Base-by-base conservation (phyloP, 2,888 invertebrate species). In the Parnassius smintheus region DNA sequence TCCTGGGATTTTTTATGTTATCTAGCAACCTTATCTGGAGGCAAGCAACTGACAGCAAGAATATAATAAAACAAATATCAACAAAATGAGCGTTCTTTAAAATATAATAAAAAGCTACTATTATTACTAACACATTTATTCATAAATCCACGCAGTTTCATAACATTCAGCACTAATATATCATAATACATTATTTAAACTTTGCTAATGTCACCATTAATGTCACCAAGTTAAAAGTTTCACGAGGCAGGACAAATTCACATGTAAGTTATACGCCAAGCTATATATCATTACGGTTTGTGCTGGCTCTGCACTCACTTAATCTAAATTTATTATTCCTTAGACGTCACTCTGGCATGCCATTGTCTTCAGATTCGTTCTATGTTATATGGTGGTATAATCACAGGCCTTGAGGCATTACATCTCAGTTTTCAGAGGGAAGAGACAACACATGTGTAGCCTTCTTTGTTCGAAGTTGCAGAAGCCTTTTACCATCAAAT, bases 331-430 rank as follows among this genome's bases (percentile, higher is more conserved):
- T 61, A 55, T 55, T 7, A 55, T 55, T 13, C 9, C 55, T 55
- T 55, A 25, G 55, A 61, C 61, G 44, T 61, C 61, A 61, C 55
- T 55, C 25, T 55, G 49, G 55, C 55, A 55, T 42, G 60, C 48
- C 54, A 41, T 44, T 49, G 61, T 49, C 55, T 54, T 50, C 44
- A 55, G 50, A 61, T 44, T 55, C 41, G 25, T 61, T 44, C 42
- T 48, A 22, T n/a, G n/a, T n/a, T n/a, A n/a, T n/a, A n/a, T n/a
- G 18, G 18, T 18, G 18, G 18, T 18, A 18, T 18, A 18, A 18
- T 18, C 18, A 18, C 18, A 1, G 18, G 18, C 18, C 18, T 1
- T 18, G 18, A 18, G 18, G 18, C 18, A 1, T 18, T 18, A 18
- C 18, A 18, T 18, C 18, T 18, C 18, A 18, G 18, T 18, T 1